Conservation (phyloP, 2,113 vertebrate genomes). For the Larimichthys polyactis region DNA sequence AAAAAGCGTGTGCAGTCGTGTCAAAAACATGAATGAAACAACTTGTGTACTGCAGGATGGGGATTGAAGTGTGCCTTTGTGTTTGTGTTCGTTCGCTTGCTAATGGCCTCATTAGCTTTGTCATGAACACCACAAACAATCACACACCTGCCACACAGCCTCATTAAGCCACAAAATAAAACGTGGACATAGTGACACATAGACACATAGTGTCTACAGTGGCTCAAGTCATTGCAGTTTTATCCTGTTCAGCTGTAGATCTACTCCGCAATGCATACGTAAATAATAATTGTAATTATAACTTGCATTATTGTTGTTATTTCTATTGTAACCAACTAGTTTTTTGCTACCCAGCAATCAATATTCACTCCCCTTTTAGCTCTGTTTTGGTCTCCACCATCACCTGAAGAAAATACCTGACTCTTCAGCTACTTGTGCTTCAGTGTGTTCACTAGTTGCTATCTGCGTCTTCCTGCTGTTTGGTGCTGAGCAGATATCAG, state of each 20-base stretch:
- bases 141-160: background rate
- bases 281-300: background rate
- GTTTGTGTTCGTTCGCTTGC: slow-evolving; percentile 1
- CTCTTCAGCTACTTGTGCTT: background rate
- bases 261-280: background rate
- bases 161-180: slow-evolving; percentile 8
- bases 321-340: too few relatives aligned
- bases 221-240: background rate
- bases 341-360: background rate
- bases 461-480: too few relatives aligned
- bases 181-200: too few relatives aligned
- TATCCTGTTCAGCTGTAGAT: background rate
- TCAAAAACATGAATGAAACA: background rate
- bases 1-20: background rate
- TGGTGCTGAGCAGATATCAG: background rate
- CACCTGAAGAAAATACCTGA: background rate
- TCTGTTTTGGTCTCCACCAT: background rate
- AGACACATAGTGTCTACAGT: background rate
- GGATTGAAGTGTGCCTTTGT: background rate
- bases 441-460: background rate
- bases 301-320: background rate
- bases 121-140: slow-evolving; percentile 6
- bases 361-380: background rate
- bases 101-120: slow-evolving; percentile 25
- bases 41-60: background rate